Evolutionary conservation across 2,888 invertebrate species (phyloP), one percentile per base, ranked within the genome.

Genomic region (Xiphydria camelus): DNA sequence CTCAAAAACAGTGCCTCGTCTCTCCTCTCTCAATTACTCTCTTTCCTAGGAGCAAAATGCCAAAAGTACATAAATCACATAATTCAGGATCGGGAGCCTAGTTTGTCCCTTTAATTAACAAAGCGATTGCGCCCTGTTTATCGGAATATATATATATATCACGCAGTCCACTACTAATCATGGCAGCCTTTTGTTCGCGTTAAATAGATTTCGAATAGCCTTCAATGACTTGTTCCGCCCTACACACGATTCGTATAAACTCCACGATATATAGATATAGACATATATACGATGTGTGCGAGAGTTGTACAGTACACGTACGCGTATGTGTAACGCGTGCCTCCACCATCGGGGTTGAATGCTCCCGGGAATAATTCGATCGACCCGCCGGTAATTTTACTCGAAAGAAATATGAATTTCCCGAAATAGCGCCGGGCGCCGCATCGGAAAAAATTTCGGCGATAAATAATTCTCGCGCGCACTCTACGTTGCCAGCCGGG

Each of bases 351-450:
- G 15, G 15, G 15, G 29, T 14, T 14, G 5, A 29, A 29, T 29
- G 29, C 29, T 29, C 29, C 29, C 20, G 43, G 43, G 43, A 37
- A 35, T 21, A 29, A 38, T 38, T 43, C 43, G 29, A n/a, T n/a
- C 37, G 9, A 20, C 26, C 42, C 36, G 41, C 29, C 21, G 23
- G 19, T 49, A 33, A 37, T 34, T 37, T 49, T 47, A 42, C 37
- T 19, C 23, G 29, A 45, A 45, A 54, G 45, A 49, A 54, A 49
- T 52, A 49, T 54, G 45, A 34, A 44, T 49, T 48, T 41, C 39
- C 43, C 41, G 45, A 46, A 51, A 53, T 49, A 46, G 41, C 36
- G n/a, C 33, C 36, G 44, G 38, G 46, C 45, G 44, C 25, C 10
- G 35, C 19, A 26, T 4, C n/a, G n/a, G n/a, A n/a, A n/a, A 15